Evolutionary conservation across 2,113 vertebrate species (phyloP).

Genomic region (Cnemophilus loriae): DNA sequence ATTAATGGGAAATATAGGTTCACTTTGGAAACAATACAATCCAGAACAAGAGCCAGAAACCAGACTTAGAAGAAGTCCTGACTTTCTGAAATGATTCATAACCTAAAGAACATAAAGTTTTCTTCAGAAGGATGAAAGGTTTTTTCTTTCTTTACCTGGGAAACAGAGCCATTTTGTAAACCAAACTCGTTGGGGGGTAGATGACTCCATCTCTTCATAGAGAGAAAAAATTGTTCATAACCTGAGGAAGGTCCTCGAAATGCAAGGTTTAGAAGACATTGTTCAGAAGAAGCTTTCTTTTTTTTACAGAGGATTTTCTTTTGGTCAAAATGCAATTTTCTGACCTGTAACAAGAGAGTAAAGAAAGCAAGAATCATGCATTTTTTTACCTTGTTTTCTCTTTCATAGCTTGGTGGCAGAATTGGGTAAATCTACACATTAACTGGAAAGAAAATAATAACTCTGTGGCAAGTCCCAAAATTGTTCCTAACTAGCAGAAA

Average conservation of each 20-base stretch:
- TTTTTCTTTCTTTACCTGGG: background rate
- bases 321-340: background rate
- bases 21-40: background rate
- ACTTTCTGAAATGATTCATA: background rate
- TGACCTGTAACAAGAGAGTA: background rate
- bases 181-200: background rate
- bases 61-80: background rate
- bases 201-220: background rate
- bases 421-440: background rate
- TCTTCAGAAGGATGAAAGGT: background rate
- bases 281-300: background rate
- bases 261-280: background rate
- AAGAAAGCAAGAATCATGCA: background rate
- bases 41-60: background rate
- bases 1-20: background rate
- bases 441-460: background rate
- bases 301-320: background rate
- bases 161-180: background rate
- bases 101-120: background rate
- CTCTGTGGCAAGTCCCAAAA: background rate
- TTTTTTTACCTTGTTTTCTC: rapidly evolving
- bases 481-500: background rate
- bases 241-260: background rate
- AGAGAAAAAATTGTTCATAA: background rate
- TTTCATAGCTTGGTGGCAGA: background rate